Conservation (phyloP, 30 jellyfish, hydroid and myxozoan species). For the Morbakka virulenta region DNA sequence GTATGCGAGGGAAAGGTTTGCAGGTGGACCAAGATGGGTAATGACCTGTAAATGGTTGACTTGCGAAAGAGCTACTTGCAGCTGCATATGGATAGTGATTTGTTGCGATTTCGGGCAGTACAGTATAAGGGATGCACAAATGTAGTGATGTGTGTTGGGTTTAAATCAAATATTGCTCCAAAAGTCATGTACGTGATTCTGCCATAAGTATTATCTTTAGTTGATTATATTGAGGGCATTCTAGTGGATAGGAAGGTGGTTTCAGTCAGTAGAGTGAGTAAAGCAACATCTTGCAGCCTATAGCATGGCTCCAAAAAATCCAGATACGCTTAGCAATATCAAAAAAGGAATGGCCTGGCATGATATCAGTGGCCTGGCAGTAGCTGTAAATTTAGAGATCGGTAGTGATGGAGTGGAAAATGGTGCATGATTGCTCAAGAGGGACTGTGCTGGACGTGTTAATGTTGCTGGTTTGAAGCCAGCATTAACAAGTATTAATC, state of each 20-base stretch:
- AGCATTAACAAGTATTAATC: conserved; percentile 17
- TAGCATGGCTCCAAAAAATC: too few species aligned
- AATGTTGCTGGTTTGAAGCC: too few species aligned
- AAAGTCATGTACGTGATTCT: conserved; percentile 15
- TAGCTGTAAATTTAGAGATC: conserved; percentile 22
- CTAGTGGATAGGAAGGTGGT: too few species aligned
- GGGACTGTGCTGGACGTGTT: conserved; percentile 6
- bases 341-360: conserved; percentile 1
- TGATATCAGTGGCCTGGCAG: conserved; percentile 36
- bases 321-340: too few species aligned
- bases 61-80: conserved; percentile 12
- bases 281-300: too few species aligned
- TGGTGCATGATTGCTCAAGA: conserved; percentile 40
- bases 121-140: not conserved
- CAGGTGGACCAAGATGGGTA: too few species aligned
- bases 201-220: too few species aligned
- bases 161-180: conserved; percentile 29
- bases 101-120: conserved; percentile 15
- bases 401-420: conserved; percentile 30
- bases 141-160: conserved; percentile 1
- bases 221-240: too few species aligned
- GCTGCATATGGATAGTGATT: not conserved
- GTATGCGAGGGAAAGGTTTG: too few species aligned
- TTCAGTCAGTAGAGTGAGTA: too few species aligned
- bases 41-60: conserved; percentile 30